Base-by-base conservation (phyloP, 2,888 invertebrate genomes). In the Epirrhoe tristata region DNA sequence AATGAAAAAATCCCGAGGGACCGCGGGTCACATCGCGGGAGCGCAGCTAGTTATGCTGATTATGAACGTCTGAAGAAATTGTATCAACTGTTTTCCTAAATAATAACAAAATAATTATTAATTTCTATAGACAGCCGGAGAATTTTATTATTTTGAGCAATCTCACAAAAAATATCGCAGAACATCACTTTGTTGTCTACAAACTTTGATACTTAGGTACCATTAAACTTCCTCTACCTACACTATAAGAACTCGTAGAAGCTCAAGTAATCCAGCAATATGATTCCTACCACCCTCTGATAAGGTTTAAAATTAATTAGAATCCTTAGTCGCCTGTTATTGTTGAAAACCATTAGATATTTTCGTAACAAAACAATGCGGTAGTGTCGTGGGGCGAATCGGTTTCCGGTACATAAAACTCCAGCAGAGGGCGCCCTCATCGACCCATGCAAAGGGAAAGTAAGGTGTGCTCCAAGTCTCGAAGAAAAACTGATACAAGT, bases 381-480 rank as follows among this genome's bases (percentile, higher is more conserved):
- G 69, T 70, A 61, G 76, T 76, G 52, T 79, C 76, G 76, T 76
- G 77, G 78, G 79, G 82, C 75, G 78, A 80, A 76, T 81, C 71
- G 71, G 79, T 83, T 85, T 86, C 86, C 86, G 84, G 80, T 81
- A 81, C 80, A 82, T 83, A 83, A 81, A 43, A 81, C 67, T 71
- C 65, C 66, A 74, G 74, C 59, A 77, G 81, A 78, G 83, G 81
- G 81, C 75, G 83, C 75, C 74, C 75, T 50, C 69, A 81, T 82
- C 80, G 83, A 81, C 81, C 81, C 74, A 66, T 64, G 70, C 63
- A 66, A 31, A 51, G 8, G 46, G 12, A 53, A 39, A 8, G 6
- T 56, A 6, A 52, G 32, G 39, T 12, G 55, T 34, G 39, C 43
- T 54, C 14, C 24, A 50, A 58, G 7, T 31, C 48, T 50, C 16